These are phyloP conservation scores for Mormyrus proboscirostris DNA, from an alignment of 2,797 vertebrate genomes.

Conservation along the genomic window DNA sequence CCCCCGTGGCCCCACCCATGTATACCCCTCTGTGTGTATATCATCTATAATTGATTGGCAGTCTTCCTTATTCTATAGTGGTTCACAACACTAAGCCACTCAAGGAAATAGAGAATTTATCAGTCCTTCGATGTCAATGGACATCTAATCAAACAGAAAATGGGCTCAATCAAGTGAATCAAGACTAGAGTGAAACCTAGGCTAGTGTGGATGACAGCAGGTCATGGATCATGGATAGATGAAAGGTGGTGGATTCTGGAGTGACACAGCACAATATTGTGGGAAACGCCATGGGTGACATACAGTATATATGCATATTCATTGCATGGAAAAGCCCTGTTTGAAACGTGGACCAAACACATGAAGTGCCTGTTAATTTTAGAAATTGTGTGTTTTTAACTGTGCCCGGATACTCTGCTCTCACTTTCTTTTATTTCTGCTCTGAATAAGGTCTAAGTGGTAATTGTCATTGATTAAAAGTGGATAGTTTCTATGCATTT, in stretches of 20 bases:
- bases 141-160: constrained; percentile 13
- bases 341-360: not conserved
- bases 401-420: not conserved
- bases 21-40: not conserved
- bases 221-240: not conserved
- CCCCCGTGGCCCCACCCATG: not conserved
- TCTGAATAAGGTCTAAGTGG: not conserved
- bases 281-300: not conserved
- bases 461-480: not conserved
- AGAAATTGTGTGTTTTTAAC: not conserved
- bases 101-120: not conserved
- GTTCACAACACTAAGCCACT: not conserved
- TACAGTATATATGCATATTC: not conserved
- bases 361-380: not conserved
- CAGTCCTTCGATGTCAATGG: not conserved
- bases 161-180: not conserved
- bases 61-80: not conserved
- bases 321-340: not conserved
- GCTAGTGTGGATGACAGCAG: not conserved
- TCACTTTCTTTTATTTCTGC: not conserved
- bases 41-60: not conserved
- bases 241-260: not conserved
- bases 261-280: not conserved
- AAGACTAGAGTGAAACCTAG: not conserved
- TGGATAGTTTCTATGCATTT: not conserved